phyloP scores from a whole-genome alignment of 2,113 vertebrate species.

The Microcebus murinus region DNA sequence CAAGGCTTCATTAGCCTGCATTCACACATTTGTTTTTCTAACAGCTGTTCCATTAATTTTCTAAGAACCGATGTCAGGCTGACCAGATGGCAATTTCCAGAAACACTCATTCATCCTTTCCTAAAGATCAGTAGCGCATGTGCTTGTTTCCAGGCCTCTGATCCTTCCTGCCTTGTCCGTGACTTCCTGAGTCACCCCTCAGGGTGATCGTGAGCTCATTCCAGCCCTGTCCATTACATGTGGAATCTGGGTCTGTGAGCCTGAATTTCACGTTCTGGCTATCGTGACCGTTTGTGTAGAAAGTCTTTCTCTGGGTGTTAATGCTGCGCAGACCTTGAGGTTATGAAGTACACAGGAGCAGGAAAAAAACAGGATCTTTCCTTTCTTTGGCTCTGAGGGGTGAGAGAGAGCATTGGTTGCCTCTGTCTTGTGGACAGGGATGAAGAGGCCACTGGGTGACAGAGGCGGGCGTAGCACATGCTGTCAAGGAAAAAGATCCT shows the following conservation, averaged over 20 bases:
- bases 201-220: constrained; percentile 58
- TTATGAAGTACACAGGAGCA: not conserved
- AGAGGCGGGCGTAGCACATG: not conserved
- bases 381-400: not conserved
- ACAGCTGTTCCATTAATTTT: constrained; percentile 75
- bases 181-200: constrained; percentile 52
- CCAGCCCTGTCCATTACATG: constrained; percentile 52
- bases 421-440: not conserved
- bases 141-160: constrained; percentile 62
- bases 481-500: not conserved
- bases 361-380: not conserved
- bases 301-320: constrained; percentile 40
- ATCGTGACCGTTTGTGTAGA: constrained; percentile 27
- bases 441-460: not conserved
- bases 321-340: constrained; percentile 4
- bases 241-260: constrained; percentile 63
- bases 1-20: constrained; percentile 58
- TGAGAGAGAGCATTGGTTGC: not conserved
- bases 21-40: constrained; percentile 70
- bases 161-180: constrained; percentile 32
- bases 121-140: constrained; percentile 51
- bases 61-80: constrained; percentile 57
- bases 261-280: constrained; percentile 63
- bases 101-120: constrained; percentile 67
- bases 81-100: constrained; percentile 75